These are phyloP conservation scores for Anguilla anguilla DNA, from an alignment of 2,797 vertebrate species.

Conservation along the genomic window DNA sequence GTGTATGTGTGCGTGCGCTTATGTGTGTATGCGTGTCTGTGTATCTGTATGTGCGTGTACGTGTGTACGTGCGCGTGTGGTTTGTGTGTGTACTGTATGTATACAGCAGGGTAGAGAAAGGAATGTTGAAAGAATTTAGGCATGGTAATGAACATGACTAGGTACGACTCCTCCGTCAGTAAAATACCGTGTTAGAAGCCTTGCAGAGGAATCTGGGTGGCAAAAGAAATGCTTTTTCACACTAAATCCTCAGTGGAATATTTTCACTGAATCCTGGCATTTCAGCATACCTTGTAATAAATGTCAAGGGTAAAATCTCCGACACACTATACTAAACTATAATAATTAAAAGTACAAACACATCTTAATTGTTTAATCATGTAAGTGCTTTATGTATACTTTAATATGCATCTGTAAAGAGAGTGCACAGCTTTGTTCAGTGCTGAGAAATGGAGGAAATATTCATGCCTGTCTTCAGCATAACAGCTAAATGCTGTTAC, in stretches of 20 bases:
- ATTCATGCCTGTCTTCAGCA: background rate
- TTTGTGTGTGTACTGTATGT: background rate
- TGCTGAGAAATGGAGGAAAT: background rate
- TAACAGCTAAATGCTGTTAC: background rate
- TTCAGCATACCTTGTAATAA: background rate
- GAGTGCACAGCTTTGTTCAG: background rate
- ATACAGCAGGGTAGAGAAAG: background rate
- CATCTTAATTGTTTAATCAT: background rate
- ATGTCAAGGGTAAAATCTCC: background rate
- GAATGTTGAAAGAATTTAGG: constrained; percentile 11
- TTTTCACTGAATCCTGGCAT: background rate
- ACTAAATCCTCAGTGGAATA: background rate
- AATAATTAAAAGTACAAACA: background rate
- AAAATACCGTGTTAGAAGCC: background rate
- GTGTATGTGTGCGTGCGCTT: background rate
- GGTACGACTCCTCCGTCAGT: background rate
- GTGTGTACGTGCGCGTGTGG: background rate
- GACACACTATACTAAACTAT: background rate
- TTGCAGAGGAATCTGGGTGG: constrained; percentile 2
- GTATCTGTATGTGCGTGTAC: background rate
- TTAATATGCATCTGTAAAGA: background rate
- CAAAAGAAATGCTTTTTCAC: background rate
- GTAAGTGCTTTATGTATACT: background rate
- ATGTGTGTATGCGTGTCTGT: background rate
- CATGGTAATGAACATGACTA: background rate